Conservation (phyloP, 2,888 invertebrate species). For the Eutolmus rufibarbis region DNA sequence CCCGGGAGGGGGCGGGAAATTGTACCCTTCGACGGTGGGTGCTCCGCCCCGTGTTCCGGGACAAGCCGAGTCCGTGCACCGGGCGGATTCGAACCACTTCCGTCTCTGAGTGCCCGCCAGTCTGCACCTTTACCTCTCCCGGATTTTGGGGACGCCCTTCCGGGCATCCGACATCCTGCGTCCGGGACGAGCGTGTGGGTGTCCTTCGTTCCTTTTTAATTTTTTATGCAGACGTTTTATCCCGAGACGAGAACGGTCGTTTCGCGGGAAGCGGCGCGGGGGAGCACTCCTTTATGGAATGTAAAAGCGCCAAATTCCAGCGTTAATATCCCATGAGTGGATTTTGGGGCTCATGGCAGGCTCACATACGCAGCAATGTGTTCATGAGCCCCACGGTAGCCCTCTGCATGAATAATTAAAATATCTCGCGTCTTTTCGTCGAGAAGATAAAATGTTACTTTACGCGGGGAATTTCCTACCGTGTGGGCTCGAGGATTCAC, state of each 20-base stretch:
- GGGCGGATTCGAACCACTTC: constrained; percentile 15
- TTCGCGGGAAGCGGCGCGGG: neutral
- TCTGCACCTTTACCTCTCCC: neutral
- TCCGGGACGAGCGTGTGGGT: neutral
- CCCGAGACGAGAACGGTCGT: neutral
- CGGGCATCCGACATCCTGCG: neutral
- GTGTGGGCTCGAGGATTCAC: neutral
- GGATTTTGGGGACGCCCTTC: neutral
- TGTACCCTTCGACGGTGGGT: neutral
- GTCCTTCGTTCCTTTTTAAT: neutral
- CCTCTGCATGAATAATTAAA: constrained; percentile 12
- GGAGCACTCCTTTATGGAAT: neutral
- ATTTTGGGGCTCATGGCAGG: neutral
- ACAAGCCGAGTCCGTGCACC: neutral
- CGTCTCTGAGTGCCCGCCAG: neutral
- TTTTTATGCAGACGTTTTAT: constrained; percentile 6
- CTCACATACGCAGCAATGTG: neutral
- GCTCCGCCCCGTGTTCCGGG: neutral
- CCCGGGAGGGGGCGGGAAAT: neutral
- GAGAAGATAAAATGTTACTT: neutral
- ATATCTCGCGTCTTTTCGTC: neutral
- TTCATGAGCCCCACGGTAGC: neutral
- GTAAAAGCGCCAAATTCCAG: neutral
- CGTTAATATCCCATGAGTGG: neutral
- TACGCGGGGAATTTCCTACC: neutral